Conservation (phyloP, 64 coral and sea anemone genomes). For the Montipora efflorescens region DNA sequence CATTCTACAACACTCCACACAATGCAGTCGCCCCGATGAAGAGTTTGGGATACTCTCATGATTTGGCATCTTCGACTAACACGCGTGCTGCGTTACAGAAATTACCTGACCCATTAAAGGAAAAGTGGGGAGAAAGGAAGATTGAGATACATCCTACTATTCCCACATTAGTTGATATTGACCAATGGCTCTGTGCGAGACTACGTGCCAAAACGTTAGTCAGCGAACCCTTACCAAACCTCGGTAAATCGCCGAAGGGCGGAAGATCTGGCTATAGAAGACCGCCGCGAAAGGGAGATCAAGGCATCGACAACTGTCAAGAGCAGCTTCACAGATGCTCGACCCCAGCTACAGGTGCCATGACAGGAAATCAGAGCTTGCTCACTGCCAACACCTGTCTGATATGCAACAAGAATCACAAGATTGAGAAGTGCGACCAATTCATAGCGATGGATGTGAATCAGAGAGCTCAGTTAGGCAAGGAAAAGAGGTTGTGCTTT, state of each 20-base stretch:
- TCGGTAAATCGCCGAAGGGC: background rate
- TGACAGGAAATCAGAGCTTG: background rate
- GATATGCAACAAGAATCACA: conserved; percentile 6
- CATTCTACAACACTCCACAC: conserved; percentile 45
- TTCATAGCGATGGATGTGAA: background rate
- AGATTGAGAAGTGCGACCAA: background rate
- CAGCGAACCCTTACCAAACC: background rate
- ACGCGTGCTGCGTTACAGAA: no score
- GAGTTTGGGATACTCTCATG: background rate
- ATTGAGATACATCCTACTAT: background rate
- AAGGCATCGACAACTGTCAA: no score
- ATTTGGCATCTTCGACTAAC: no score
- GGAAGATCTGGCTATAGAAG: background rate
- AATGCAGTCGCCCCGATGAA: conserved; percentile 58
- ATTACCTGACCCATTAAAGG: no score
- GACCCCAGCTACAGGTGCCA: background rate
- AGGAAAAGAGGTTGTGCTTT: no score
- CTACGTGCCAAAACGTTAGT: conserved; percentile 17
- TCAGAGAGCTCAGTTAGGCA: no score
- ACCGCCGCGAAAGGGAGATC: background rate
- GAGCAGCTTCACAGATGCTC: background rate
- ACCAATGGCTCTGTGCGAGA: conserved; percentile 30
- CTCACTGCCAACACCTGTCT: conserved; percentile 14
- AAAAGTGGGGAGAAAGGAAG: conserved; percentile 20
- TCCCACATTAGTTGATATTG: background rate